Evolutionary conservation across 2,113 vertebrate genomes (phyloP).

Genomic region (Amblyopsis rosae): DNA sequence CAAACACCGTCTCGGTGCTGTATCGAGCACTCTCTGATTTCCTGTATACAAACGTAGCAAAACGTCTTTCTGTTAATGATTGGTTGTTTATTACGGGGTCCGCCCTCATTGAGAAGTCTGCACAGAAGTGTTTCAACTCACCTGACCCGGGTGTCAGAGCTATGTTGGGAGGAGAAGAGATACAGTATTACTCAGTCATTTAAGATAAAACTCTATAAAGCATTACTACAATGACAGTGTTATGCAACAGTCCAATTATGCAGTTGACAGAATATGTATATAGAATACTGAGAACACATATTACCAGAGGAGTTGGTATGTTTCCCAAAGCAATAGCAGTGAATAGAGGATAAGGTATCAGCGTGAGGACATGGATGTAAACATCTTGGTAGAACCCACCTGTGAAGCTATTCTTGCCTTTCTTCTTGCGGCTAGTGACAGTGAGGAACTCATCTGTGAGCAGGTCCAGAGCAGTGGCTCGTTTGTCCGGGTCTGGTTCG

Average conservation of each 20-base stretch:
- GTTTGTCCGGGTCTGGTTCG: constrained; percentile 92
- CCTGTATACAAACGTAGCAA: no score
- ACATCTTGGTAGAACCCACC: constrained; percentile 71
- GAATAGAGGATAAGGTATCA: neutral
- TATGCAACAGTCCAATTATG: neutral
- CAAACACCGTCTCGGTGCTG: no score
- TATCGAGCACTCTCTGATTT: no score
- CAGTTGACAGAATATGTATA: neutral
- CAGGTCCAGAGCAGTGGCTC: constrained; percentile 87
- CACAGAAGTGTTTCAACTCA: constrained; percentile 70
- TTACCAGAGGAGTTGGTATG: no score
- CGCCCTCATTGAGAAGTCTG: no score
- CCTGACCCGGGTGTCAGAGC: constrained; percentile 88
- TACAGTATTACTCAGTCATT: neutral
- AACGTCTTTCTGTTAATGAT: no score
- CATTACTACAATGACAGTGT: neutral
- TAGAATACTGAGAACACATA: neutral
- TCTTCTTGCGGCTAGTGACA: constrained; percentile 94
- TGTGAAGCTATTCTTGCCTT: constrained; percentile 83
- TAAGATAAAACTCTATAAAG: neutral
- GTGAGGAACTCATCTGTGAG: constrained; percentile 95
- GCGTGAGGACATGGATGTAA: neutral
- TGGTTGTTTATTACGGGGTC: no score
- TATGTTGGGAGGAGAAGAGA: constrained; percentile 56
- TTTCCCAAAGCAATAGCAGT: no score